Evolutionary conservation across 2,797 vertebrate species (phyloP).

Genomic region (Enteromius thamalakanensis): DNA sequence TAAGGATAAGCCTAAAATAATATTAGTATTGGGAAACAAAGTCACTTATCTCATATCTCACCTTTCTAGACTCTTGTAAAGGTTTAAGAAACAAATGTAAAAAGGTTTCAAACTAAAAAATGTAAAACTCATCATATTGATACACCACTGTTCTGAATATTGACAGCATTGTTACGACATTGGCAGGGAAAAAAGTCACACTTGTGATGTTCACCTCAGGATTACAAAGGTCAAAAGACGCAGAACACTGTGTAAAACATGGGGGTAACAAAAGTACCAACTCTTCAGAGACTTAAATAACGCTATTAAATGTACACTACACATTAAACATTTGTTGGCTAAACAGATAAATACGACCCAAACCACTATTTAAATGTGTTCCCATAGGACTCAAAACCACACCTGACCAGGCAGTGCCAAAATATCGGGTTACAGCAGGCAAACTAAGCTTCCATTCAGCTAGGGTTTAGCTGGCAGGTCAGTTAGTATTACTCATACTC

Average conservation of each 20-base stretch:
- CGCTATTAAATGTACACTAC: slow-evolving; percentile 7
- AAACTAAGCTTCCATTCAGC: slow-evolving; percentile 14
- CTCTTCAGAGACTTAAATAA: slow-evolving; percentile 11
- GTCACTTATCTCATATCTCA: not conserved
- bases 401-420: slow-evolving; percentile 14
- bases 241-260: not conserved
- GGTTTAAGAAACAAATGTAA: not conserved
- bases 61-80: not conserved
- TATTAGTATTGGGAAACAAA: not conserved
- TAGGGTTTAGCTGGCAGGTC: slow-evolving; percentile 14
- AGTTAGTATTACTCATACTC: slow-evolving; percentile 18
- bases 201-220: not conserved
- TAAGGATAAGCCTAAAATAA: not conserved
- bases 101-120: not conserved
- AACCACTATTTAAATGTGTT: slow-evolving; percentile 11
- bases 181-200: not conserved
- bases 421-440: slow-evolving; percentile 17
- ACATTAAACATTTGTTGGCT: slow-evolving; percentile 30
- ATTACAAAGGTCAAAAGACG: not conserved
- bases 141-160: not conserved
- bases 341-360: slow-evolving; percentile 37
- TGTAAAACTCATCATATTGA: not conserved
- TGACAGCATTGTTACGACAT: not conserved
- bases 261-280: not conserved
- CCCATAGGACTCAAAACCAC: slow-evolving; percentile 23